Evolutionary conservation across 2,113 vertebrate genomes (phyloP).

Genomic region (Zeus faber): DNA sequence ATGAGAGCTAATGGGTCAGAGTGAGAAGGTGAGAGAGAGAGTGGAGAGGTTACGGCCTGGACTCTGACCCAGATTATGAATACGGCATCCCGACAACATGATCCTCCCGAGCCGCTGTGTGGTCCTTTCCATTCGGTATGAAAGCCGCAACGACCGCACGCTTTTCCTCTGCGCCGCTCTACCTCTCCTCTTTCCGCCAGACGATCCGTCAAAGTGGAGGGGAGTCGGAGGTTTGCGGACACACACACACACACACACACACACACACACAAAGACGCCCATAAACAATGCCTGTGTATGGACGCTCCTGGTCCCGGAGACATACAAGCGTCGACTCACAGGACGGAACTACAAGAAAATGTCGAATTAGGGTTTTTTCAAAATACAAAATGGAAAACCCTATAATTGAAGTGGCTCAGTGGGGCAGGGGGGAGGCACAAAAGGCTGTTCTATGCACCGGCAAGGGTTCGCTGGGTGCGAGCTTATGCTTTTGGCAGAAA

Average conservation of each 20-base stretch:
- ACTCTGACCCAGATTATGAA: slow-evolving; percentile 62
- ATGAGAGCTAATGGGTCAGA: not conserved
- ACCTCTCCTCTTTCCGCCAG: not conserved
- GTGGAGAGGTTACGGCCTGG: slow-evolving; percentile 32
- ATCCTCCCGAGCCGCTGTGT: slow-evolving; percentile 53
- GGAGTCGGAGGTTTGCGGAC: not conserved
- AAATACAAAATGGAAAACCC: slow-evolving; percentile 7
- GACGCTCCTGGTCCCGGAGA: no score
- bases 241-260: not conserved
- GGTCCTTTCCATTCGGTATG: slow-evolving; percentile 47
- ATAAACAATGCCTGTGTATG: no score
- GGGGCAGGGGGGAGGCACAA: slow-evolving; percentile 30
- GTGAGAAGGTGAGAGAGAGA: slow-evolving; percentile 6
- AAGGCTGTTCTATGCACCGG: slow-evolving; percentile 25
- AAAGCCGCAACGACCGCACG: slow-evolving; percentile 24
- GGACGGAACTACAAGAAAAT: no score
- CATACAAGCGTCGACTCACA: no score
- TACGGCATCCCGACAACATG: slow-evolving; percentile 56
- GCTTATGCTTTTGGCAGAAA: slow-evolving; percentile 55
- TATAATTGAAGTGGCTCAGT: slow-evolving; percentile 21
- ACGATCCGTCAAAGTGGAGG: not conserved
- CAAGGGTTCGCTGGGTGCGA: slow-evolving; percentile 52
- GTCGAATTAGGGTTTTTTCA: not conserved
- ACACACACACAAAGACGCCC: not conserved
- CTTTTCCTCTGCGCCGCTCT: not conserved